Evolutionary conservation across 2,888 invertebrate genomes (phyloP).

Genomic region (Elaeidobius kamerunicus): DNA sequence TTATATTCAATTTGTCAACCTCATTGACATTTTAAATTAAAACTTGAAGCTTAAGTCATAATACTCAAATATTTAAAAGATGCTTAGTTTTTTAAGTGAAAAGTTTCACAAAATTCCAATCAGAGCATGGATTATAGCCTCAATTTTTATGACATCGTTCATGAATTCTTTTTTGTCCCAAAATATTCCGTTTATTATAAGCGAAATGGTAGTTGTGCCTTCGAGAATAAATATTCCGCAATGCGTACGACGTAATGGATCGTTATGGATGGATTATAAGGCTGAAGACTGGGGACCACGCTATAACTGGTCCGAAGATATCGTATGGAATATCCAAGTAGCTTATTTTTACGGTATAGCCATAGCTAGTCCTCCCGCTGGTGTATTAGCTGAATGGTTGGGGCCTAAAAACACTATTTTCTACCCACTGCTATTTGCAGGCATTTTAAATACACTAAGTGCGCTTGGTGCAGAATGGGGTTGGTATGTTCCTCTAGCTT

Average conservation of each 20-base stretch:
- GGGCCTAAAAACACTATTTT: constrained; percentile 22
- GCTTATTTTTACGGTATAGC: constrained; percentile 22
- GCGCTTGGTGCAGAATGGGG: constrained; percentile 16
- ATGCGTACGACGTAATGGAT: constrained; percentile 4
- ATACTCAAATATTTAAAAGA: no score
- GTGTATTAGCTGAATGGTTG: constrained; percentile 17
- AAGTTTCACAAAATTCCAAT: constrained; percentile 17
- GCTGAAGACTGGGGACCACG: constrained; percentile 11
- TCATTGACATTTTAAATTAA: no score
- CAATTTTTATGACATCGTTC: constrained; percentile 21
- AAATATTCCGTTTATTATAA: constrained; percentile 10
- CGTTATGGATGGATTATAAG: background rate
- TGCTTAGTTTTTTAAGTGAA: background rate
- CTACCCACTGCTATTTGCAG: constrained; percentile 13
- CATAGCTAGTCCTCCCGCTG: constrained; percentile 17
- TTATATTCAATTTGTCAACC: no score
- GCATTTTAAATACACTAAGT: constrained; percentile 10
- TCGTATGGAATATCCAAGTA: constrained; percentile 11
- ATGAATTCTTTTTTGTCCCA: constrained; percentile 14
- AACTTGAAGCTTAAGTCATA: no score
- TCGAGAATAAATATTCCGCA: constrained; percentile 3
- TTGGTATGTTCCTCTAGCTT: constrained; percentile 13
- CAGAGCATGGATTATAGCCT: constrained; percentile 19
- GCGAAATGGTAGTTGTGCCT: constrained; percentile 4
- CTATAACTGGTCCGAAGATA: constrained; percentile 12